A percentile compares a stretch with the other conserved stretches of the same genome.
These are phyloP conservation scores for Volucella inanis DNA, from an alignment of 2,888 invertebrate species.

Conservation along the genomic window DNA sequence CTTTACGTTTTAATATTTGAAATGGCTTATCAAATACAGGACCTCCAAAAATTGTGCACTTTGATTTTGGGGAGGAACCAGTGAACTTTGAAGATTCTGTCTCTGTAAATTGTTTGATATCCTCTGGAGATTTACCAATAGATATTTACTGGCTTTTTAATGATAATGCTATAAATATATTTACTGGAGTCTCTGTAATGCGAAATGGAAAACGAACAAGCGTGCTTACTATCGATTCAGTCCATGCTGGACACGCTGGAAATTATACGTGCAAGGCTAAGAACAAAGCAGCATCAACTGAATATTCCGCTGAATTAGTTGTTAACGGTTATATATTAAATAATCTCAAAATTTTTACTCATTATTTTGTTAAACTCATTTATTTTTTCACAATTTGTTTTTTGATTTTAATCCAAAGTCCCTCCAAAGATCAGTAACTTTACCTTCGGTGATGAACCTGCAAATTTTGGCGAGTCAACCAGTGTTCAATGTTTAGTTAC, in stretches of 20 bases:
- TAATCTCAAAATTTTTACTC: constrained; percentile 78
- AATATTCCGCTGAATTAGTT: constrained; percentile 82
- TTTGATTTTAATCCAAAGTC: constrained; percentile 82
- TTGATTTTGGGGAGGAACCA: constrained; percentile 89
- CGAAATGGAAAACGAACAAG: constrained; percentile 85
- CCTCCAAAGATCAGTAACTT: constrained; percentile 87
- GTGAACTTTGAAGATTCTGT: constrained; percentile 89
- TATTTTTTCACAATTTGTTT: constrained; percentile 32
- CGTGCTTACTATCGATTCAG: constrained; percentile 87
- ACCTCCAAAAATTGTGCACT: constrained; percentile 90
- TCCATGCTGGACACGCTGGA: constrained; percentile 86
- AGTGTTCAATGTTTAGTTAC: constrained; percentile 84
- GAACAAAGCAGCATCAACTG: constrained; percentile 85
- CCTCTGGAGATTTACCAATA: constrained; percentile 88
- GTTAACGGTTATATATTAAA: constrained; percentile 80
- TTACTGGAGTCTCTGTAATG: constrained; percentile 79
- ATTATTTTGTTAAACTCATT: constrained; percentile 33
- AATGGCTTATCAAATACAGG: constrained; percentile 83
- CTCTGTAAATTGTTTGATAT: constrained; percentile 88
- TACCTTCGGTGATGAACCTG: constrained; percentile 86
- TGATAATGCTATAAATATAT: constrained; percentile 79
- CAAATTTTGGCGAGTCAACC: constrained; percentile 85
- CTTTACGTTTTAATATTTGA: neutral
- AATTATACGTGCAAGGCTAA: constrained; percentile 87
- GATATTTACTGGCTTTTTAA: constrained; percentile 87